A percentile compares a stretch with the other conserved stretches of the same genome.
Conservation (phyloP, 2,113 vertebrate genomes). For the Dissostichus mawsoni region DNA sequence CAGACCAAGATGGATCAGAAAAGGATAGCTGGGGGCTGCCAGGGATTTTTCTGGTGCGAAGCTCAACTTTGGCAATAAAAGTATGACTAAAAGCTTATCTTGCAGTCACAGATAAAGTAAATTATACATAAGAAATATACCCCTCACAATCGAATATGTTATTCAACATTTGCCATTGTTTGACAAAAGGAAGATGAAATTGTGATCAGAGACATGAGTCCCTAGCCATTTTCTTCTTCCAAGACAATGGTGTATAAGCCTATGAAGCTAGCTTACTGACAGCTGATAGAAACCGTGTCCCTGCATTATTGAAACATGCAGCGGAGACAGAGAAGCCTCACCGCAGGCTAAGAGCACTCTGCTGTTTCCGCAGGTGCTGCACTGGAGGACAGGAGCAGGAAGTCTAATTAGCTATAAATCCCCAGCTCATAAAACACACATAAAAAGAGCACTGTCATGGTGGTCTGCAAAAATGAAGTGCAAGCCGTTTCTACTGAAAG, state of each 20-base stretch:
- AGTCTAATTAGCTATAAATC: slow-evolving; percentile 49
- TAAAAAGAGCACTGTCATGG: slow-evolving; percentile 38
- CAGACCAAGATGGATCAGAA: slow-evolving; percentile 40
- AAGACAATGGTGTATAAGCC: background rate
- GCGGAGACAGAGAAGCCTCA: slow-evolving; percentile 41
- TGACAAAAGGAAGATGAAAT: slow-evolving; percentile 15
- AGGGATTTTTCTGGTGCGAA: slow-evolving; percentile 17
- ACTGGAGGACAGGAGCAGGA: slow-evolving; percentile 19
- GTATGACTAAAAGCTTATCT: background rate
- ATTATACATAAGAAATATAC: slow-evolving; percentile 25
- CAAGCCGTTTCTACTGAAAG: slow-evolving; percentile 24
- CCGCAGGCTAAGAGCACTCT: slow-evolving; percentile 35
- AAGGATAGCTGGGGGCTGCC: slow-evolving; percentile 1
- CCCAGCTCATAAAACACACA: slow-evolving; percentile 32
- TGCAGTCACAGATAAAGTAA: slow-evolving; percentile 1
- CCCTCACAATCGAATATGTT: background rate
- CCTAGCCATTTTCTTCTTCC: background rate
- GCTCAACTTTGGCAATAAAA: background rate
- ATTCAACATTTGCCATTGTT: background rate
- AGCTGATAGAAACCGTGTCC: slow-evolving; percentile 31
- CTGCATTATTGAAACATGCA: slow-evolving; percentile 44
- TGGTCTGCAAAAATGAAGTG: slow-evolving; percentile 52
- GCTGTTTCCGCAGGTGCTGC: slow-evolving; percentile 47
- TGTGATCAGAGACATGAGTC: slow-evolving; percentile 12
- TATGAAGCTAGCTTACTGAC: slow-evolving; percentile 36